A percentile compares a stretch with the other conserved stretches of the same genome.
Evolutionary conservation across 2,888 invertebrate species (phyloP).

Genomic region (Linnaemya tessellans): DNA sequence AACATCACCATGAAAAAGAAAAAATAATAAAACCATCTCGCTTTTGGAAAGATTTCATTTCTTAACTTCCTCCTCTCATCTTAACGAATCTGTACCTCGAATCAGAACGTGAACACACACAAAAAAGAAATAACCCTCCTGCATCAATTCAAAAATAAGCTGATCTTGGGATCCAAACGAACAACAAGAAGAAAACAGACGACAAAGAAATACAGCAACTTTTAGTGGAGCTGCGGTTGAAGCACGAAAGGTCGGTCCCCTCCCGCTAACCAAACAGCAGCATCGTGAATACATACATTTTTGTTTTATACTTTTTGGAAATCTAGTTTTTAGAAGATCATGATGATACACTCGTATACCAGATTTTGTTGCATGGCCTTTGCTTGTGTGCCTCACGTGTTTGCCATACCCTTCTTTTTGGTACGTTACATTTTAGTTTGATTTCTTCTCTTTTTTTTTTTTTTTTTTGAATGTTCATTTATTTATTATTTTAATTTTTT

Average conservation of each 20-base stretch:
- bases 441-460: not conserved
- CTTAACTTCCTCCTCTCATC: not conserved
- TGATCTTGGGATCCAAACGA: slow-evolving; percentile 13
- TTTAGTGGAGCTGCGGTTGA: slow-evolving; percentile 6
- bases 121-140: not conserved
- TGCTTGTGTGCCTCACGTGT: slow-evolving; percentile 60
- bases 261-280: slow-evolving; percentile 49
- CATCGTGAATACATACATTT: not conserved
- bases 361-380: slow-evolving; percentile 51
- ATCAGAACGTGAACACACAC: slow-evolving; percentile 22
- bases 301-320: slow-evolving; percentile 1
- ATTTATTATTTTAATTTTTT: slow-evolving; percentile 18
- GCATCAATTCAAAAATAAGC: not conserved
- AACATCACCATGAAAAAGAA: not conserved
- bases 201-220: slow-evolving; percentile 26
- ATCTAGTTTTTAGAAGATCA: slow-evolving; percentile 46
- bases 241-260: slow-evolving; percentile 28
- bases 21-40: slow-evolving; percentile 11
- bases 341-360: slow-evolving; percentile 10
- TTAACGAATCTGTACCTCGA: slow-evolving; percentile 39
- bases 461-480: not conserved
- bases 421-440: not conserved
- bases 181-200: slow-evolving; percentile 19
- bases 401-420: slow-evolving; percentile 45
- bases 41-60: slow-evolving; percentile 33